Evolutionary conservation across 2,113 vertebrate species (phyloP), one percentile per base, ranked within the genome.

Genomic region (Hemiprocne comata): DNA sequence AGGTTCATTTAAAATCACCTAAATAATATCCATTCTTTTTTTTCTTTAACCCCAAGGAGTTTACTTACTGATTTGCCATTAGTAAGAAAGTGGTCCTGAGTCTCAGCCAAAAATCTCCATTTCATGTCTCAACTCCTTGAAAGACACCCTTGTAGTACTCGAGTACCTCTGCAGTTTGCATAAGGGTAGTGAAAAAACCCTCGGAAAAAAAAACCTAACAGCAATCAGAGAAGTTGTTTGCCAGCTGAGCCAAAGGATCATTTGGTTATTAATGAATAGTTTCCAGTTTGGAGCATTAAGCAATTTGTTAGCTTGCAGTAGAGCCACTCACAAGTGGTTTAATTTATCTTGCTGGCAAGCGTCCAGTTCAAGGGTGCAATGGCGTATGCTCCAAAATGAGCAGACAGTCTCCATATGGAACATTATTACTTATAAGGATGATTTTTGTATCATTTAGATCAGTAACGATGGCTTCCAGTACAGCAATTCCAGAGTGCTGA

Each of bases 401-500:
- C 94, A 96, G 93, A 85, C 73, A 97, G 71, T 71, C 94, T 96
- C 92, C 94, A 90, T 89, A 85, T 93, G 92, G 91, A 97, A 92
- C 64, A 94, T 93, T 92, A 93, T 95, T 73, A 82, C 81, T 93
- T 79, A 82, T 79, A 75, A 96, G 80, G 85, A 89, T 94, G 90
- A 70, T 85, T 97, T 97, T 95, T 85, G 46, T 96, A 74, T 75
- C 87, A 38, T 90, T 94, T 96, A 99, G 98, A 97, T 98, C 89
- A 98, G 96, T 92, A 98, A 98, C 24, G 98, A 98, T 60, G 98
- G 97, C 75, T 97, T 97, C 60, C 98, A 98, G 90, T 98, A 98
- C 97, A 99, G 97, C 53, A 95, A 95, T 78, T 96, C 97, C 54
- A 97, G 97, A 91, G 97, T 98, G 73, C 85, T 98, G 94, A 98